These are phyloP conservation scores for Dasyprocta punctata DNA, from an alignment of 2,113 vertebrate genomes.

Conservation along the genomic window DNA sequence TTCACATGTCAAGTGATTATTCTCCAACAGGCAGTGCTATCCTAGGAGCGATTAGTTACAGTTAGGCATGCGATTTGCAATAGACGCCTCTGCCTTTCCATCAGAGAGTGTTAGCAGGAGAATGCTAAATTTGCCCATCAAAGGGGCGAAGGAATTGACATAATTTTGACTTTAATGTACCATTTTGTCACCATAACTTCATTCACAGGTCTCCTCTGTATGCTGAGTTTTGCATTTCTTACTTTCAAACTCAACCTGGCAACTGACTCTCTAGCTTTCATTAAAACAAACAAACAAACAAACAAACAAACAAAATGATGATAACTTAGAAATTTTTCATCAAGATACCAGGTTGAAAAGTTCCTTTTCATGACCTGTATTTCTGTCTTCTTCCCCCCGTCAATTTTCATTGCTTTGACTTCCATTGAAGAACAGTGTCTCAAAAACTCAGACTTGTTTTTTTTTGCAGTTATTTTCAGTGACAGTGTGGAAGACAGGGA, in stretches of 20 bases:
- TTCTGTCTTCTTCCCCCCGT: no score
- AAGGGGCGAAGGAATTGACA: rapidly evolving
- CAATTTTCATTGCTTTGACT: no score
- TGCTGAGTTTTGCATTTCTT: neutral
- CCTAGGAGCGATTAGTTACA: neutral
- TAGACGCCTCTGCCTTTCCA: rapidly evolving
- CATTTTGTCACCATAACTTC: neutral
- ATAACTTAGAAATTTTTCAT: neutral
- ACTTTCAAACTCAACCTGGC: neutral
- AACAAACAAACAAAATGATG: neutral
- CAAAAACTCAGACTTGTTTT: neutral
- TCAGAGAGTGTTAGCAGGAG: rapidly evolving
- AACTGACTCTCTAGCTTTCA: neutral
- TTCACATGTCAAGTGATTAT: neutral
- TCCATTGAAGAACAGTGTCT: neutral
- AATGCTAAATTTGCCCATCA: neutral
- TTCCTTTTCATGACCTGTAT: neutral
- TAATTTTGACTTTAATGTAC: rapidly evolving
- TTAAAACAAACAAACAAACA: no score
- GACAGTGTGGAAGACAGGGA: neutral
- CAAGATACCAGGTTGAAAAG: neutral
- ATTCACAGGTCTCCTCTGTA: neutral
- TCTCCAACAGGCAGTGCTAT: neutral
- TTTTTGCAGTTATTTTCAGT: neutral
- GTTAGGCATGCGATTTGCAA: rapidly evolving